Conservation (phyloP, 2,113 vertebrate species). For the Muntiacus muntjak region DNA sequence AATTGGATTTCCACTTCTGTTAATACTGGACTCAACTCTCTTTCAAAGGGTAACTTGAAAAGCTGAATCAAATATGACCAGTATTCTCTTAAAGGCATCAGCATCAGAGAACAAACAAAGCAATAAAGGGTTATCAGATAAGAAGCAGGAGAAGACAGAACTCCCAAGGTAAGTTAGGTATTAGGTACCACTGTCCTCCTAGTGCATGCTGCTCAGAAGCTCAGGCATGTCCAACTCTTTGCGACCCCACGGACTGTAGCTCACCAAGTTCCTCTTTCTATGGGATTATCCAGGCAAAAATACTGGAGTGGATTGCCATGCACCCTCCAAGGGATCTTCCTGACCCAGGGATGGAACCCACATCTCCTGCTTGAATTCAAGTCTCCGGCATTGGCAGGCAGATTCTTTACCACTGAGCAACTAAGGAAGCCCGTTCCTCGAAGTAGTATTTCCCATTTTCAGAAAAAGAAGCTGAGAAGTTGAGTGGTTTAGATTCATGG, state of each 20-base stretch:
- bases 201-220: not conserved
- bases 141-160: not conserved
- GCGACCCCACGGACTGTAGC: not conserved
- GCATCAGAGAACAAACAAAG: not conserved
- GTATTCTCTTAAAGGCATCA: not conserved
- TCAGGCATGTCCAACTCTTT: not conserved
- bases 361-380: not conserved
- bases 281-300: not conserved
- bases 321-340: not conserved
- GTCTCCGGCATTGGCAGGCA: not conserved
- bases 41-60: not conserved
- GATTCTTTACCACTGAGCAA: not conserved
- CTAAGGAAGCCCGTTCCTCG: not conserved
- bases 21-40: not conserved
- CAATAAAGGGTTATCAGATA: not conserved
- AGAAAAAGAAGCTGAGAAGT: not conserved
- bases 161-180: not conserved
- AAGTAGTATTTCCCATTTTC: not conserved
- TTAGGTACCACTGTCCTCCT: not conserved
- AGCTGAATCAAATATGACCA: not conserved
- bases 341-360: not conserved
- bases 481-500: not conserved
- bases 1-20: not conserved
- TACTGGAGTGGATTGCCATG: not conserved
- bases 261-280: not conserved